phyloP scores from a whole-genome alignment of 1,140 invertebrate species.

The Pachypeltis micranthus region DNA sequence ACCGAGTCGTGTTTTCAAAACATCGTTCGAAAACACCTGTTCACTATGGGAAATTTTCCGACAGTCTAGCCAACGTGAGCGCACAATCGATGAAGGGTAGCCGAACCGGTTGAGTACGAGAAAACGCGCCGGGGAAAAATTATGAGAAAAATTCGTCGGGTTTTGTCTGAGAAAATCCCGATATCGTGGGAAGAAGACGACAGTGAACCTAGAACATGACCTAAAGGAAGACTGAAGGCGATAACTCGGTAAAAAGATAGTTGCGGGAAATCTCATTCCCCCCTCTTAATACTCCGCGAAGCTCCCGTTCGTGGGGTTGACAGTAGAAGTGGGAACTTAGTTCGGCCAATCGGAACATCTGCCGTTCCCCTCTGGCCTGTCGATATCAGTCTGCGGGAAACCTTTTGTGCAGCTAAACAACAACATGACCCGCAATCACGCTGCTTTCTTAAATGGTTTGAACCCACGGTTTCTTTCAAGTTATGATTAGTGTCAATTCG shows the following conservation, averaged over 20 bases:
- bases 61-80: conserved; percentile 42
- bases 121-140: neutral
- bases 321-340: neutral
- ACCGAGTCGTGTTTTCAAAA: conserved; percentile 20
- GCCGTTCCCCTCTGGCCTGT: neutral
- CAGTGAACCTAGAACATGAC: neutral
- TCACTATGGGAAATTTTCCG: conserved; percentile 47
- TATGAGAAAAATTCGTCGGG: neutral
- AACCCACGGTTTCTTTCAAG: too few species aligned
- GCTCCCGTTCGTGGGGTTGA: neutral
- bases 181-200: neutral
- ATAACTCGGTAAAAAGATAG: neutral
- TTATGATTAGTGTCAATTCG: too few species aligned
- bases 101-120: conserved; percentile 1
- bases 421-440: too few species aligned
- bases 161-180: neutral
- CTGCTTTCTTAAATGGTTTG: too few species aligned
- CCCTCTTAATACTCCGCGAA: too few species aligned
- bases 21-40: conserved; percentile 47
- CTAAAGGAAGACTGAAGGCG: neutral
- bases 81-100: conserved; percentile 12
- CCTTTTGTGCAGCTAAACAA: too few species aligned
- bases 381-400: neutral
- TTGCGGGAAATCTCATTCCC: neutral
- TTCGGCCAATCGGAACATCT: conserved; percentile 1